These are phyloP conservation scores for Sitodiplosis mosellana DNA, from an alignment of 1,140 invertebrate species.

Conservation along the genomic window DNA sequence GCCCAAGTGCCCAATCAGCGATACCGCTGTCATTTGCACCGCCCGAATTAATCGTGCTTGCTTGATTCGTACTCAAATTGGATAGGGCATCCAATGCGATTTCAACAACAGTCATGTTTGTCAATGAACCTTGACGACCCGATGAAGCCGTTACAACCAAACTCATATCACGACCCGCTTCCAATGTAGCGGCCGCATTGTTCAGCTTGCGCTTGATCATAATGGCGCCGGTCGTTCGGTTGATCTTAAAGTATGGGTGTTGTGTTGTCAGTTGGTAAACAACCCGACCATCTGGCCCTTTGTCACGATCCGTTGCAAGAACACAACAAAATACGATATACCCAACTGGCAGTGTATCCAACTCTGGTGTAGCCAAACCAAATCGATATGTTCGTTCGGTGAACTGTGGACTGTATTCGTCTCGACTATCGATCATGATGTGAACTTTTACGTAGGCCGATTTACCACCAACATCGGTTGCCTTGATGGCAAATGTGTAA, in stretches of 20 bases:
- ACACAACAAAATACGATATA: conserved; percentile 71
- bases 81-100: conserved; percentile 56
- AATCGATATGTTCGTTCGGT: conserved; percentile 75
- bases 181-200: conserved; percentile 32
- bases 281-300: conserved; percentile 76
- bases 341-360: conserved; percentile 43
- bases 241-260: conserved; percentile 77
- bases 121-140: conserved; percentile 65
- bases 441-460: conserved; percentile 56
- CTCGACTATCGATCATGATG: conserved; percentile 73
- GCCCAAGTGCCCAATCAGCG: conserved; percentile 71
- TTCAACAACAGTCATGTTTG: conserved; percentile 70
- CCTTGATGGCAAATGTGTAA: conserved; percentile 67
- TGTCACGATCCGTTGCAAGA: conserved; percentile 73
- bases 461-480: conserved; percentile 66
- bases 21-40: conserved; percentile 44
- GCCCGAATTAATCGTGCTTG: conserved; percentile 17
- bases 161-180: conserved; percentile 47
- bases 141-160: conserved; percentile 73
- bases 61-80: conserved; percentile 34
- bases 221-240: conserved; percentile 73
- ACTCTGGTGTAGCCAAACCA: conserved; percentile 43
- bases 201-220: conserved; percentile 62
- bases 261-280: conserved; percentile 72
- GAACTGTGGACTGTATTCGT: conserved; percentile 87